Conservation (phyloP, 2,113 vertebrate genomes). For the Pseudorasbora parva region DNA sequence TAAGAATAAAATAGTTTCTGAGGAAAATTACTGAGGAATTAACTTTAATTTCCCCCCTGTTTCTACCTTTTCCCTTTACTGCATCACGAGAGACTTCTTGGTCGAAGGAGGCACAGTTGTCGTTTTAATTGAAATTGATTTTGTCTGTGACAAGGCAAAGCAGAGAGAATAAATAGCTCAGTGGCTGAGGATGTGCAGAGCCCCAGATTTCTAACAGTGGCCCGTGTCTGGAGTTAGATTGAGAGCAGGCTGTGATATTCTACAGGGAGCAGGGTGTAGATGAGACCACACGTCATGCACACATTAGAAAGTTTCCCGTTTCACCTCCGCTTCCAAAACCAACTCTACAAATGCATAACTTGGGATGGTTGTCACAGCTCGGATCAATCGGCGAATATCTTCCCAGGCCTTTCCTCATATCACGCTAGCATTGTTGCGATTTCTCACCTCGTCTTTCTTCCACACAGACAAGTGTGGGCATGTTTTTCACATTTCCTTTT, state of each 20-base stretch:
- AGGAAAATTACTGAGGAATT: neutral
- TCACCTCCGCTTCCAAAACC: neutral
- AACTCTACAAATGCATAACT: neutral
- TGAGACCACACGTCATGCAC: neutral
- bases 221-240: slow-evolving; percentile 49
- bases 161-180: slow-evolving; percentile 64
- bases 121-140: slow-evolving; percentile 78
- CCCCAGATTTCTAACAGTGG: slow-evolving; percentile 51
- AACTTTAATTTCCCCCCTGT: neutral
- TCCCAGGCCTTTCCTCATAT: neutral
- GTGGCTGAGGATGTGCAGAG: slow-evolving; percentile 47
- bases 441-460: neutral
- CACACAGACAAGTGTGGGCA: slow-evolving; percentile 38
- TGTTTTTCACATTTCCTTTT: slow-evolving; percentile 28
- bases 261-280: slow-evolving; percentile 14
- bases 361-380: neutral
- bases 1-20: neutral
- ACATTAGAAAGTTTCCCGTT: neutral
- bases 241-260: slow-evolving; percentile 45
- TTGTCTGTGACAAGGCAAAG: slow-evolving; percentile 62
- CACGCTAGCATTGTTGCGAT: neutral
- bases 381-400: neutral
- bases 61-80: neutral
- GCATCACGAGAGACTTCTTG: neutral
- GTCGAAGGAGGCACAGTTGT: slow-evolving; percentile 44